Conservation (phyloP, 2,888 invertebrate genomes). For the Lasioglossum malachurum region DNA sequence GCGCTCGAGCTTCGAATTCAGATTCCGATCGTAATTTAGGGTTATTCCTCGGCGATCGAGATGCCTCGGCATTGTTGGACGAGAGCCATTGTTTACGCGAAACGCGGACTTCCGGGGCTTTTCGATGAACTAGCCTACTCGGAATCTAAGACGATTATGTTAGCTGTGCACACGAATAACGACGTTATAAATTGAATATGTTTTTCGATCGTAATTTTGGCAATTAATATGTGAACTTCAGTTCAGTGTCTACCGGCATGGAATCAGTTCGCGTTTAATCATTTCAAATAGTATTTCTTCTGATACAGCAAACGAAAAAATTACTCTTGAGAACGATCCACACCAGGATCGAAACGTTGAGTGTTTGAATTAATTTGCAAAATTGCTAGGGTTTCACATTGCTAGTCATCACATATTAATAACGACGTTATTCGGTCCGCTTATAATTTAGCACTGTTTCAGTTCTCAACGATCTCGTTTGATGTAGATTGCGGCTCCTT, state of each 20-base stretch:
- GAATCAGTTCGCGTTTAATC: no score
- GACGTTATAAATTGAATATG: no score
- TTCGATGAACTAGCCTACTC: slow-evolving; percentile 13
- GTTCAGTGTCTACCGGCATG: no score
- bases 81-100: slow-evolving; percentile 62
- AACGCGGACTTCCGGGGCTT: slow-evolving; percentile 63
- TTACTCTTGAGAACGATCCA: no score
- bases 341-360: no score
- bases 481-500: neutral
- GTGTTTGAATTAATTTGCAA: no score
- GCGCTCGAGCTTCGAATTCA: slow-evolving; percentile 39
- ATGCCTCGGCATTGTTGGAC: slow-evolving; percentile 55
- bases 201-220: no score
- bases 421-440: neutral
- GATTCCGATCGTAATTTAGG: slow-evolving; percentile 72
- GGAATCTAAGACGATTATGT: slow-evolving; percentile 26
- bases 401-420: no score
- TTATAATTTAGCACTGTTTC: neutral
- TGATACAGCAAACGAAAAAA: no score
- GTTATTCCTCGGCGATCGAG: slow-evolving; percentile 63
- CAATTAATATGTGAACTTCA: no score
- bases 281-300: no score
- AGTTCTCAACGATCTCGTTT: neutral
- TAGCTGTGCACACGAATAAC: neutral
- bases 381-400: no score